Conservation (phyloP, 2,113 vertebrate species). For the Sylvilagus bachmani region DNA sequence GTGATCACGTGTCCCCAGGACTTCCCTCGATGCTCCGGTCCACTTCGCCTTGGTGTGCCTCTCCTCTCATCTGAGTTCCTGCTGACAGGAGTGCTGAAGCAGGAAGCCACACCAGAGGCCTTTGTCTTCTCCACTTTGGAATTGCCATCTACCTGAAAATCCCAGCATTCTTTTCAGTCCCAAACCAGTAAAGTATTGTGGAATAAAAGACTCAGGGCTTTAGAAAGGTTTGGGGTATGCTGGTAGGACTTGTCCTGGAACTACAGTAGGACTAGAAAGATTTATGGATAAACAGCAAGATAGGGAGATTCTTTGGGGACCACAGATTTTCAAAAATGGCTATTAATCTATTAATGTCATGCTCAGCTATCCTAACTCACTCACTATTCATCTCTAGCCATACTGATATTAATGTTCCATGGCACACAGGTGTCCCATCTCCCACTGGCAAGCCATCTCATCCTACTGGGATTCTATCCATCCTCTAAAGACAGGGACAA, state of each 20-base stretch:
- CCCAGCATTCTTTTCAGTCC: background rate
- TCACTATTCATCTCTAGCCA: background rate
- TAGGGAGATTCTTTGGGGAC: background rate
- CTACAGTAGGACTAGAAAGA: background rate
- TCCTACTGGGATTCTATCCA: constrained; percentile 10
- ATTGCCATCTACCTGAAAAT: constrained; percentile 49
- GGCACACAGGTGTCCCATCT: background rate
- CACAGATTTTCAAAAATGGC: background rate
- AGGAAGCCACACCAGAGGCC: constrained; percentile 87
- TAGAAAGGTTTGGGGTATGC: background rate
- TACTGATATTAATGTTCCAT: background rate
- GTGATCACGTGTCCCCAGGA: constrained; percentile 94
- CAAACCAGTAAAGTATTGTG: constrained; percentile 13
- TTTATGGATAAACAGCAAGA: constrained; percentile 39
- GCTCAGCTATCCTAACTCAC: background rate
- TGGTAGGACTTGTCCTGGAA: background rate
- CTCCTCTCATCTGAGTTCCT: constrained; percentile 92
- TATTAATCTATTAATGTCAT: background rate
- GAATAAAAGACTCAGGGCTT: constrained; percentile 2
- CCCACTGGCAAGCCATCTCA: background rate
- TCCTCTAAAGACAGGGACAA: background rate
- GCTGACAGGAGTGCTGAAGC: constrained; percentile 93
- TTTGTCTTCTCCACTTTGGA: constrained; percentile 82
- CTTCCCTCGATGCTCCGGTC: constrained; percentile 85
- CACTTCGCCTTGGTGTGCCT: constrained; percentile 86